Percentiles rank a stretch among this genome's conserved stretches.
Evolutionary conservation across 2,113 vertebrate species (phyloP).

Genomic region (Pterocles orientalis): DNA sequence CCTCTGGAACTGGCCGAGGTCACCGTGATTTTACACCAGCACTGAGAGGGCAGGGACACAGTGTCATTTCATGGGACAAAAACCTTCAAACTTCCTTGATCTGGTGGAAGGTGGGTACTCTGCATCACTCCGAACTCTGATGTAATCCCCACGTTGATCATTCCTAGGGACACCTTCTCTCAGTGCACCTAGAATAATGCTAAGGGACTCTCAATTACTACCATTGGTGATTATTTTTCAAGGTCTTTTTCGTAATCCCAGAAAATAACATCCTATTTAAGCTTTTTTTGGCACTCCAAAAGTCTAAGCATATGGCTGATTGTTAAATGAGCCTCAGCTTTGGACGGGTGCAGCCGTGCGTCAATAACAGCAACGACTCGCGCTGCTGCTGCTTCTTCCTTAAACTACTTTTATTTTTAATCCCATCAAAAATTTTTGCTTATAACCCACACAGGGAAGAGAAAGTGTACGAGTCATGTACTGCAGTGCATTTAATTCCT

Average conservation of each 20-base stretch:
- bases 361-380: slow-evolving; percentile 12
- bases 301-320: slow-evolving; percentile 39
- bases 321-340: slow-evolving; percentile 59
- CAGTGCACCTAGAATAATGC: neutral
- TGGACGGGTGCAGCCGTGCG: slow-evolving; percentile 2
- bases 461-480: neutral
- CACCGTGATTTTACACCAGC: neutral
- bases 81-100: neutral
- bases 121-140: rapidly evolving
- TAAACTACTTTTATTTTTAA: neutral
- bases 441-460: neutral
- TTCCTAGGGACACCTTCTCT: neutral
- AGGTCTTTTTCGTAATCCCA: neutral
- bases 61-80: neutral
- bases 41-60: neutral
- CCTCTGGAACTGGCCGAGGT: neutral
- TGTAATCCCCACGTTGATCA: neutral
- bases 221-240: neutral
- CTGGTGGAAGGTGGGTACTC: neutral
- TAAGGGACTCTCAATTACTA: neutral
- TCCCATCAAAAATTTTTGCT: neutral
- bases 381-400: neutral
- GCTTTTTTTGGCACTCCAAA: slow-evolving; percentile 33
- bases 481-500: neutral
- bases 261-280: slow-evolving; percentile 10